Evolutionary conservation across 2,113 vertebrate genomes (phyloP).

Genomic region (Felis chaus): DNA sequence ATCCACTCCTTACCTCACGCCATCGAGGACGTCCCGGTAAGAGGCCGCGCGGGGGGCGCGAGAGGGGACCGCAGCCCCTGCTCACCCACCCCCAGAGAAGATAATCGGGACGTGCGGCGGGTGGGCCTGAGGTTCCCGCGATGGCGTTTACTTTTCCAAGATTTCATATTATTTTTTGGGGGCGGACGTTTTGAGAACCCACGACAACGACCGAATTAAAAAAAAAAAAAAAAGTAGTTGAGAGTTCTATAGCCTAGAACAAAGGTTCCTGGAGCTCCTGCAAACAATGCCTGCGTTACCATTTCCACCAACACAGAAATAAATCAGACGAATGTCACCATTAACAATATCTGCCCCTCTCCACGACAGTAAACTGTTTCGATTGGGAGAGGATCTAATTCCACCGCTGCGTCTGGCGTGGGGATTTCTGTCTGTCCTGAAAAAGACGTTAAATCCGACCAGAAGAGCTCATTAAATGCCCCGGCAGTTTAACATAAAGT

Average conservation of each 20-base stretch:
- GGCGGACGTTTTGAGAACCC: neutral
- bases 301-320: conserved; percentile 71
- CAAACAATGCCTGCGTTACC: conserved; percentile 46
- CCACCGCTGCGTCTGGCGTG: conserved; percentile 63
- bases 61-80: accelerated
- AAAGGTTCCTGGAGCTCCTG: conserved; percentile 71
- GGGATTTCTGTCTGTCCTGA: conserved; percentile 75
- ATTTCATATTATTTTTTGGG: neutral
- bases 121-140: neutral
- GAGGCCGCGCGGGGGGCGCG: conserved; percentile 42
- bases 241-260: conserved; percentile 76
- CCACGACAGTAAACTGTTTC: conserved; percentile 79
- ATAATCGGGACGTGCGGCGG: neutral
- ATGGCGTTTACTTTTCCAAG: neutral
- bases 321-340: conserved; percentile 79
- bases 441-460: conserved; percentile 61
- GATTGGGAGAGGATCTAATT: conserved; percentile 77
- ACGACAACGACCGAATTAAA: neutral
- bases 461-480: conserved; percentile 66
- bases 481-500: conserved; percentile 55
- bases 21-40: conserved; percentile 99
- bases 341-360: conserved; percentile 71
- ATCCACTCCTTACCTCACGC: conserved; percentile 98
- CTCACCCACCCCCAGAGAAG: neutral
- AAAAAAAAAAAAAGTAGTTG: neutral